phyloP scores from a whole-genome alignment of 2,888 invertebrate species.

The Argyra leucocephala region DNA sequence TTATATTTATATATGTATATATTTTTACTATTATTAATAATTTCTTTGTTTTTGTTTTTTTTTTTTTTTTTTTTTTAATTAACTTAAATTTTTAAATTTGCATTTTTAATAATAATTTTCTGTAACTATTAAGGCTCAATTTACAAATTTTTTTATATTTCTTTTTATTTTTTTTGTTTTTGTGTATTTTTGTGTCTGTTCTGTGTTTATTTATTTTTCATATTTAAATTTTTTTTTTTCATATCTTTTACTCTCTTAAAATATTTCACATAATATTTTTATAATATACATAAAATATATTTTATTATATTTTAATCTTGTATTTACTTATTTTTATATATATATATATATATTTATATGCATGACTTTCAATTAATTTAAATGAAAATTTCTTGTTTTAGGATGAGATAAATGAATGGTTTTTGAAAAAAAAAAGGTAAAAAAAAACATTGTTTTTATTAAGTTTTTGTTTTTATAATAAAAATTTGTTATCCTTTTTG shows the following conservation, averaged over 20 bases:
- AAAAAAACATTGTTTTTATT: no score
- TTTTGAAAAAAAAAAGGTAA: no score
- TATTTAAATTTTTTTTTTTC: constrained; percentile 18
- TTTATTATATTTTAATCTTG: constrained; percentile 18
- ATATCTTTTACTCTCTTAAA: not conserved
- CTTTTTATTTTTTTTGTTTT: constrained; percentile 12
- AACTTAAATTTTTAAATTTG: no score
- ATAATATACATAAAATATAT: constrained; percentile 22
- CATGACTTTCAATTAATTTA: no score
- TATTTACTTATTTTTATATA: constrained; percentile 13
- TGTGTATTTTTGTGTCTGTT: no score
- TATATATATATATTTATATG: no score
- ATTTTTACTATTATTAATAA: no score
- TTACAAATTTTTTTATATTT: not conserved
- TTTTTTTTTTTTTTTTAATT: not conserved
- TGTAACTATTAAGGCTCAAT: constrained; percentile 6
- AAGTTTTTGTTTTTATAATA: no score
- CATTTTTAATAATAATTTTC: not conserved
- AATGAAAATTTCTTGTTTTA: no score
- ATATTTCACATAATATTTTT: constrained; percentile 12
- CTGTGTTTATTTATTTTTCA: constrained; percentile 24
- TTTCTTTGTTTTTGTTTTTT: not conserved
- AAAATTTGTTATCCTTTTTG: no score
- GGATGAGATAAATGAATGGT: no score
- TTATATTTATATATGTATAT: no score